phyloP scores from a whole-genome alignment of 2,797 vertebrate genomes.

The Microcaecilia unicolor region DNA sequence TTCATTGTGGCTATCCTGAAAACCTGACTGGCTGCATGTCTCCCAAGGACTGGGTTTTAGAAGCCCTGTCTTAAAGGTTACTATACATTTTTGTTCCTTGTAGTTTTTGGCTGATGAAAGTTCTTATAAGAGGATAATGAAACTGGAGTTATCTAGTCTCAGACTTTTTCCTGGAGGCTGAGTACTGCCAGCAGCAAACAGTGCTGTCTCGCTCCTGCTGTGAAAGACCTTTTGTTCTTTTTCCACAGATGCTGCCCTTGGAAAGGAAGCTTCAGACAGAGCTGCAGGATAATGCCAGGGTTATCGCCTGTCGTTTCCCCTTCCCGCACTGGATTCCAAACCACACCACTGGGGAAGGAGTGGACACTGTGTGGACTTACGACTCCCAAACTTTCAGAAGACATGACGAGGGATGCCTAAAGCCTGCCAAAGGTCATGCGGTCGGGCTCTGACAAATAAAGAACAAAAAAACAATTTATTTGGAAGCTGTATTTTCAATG shows the following conservation, averaged over 20 bases:
- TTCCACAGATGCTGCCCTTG: conserved; percentile 77
- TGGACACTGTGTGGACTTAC: conserved; percentile 86
- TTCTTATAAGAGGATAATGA: not conserved
- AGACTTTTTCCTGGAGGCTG: not conserved
- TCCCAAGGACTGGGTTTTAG: too few relatives aligned
- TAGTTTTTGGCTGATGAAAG: too few relatives aligned
- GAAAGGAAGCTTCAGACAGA: conserved; percentile 79
- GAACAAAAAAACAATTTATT: not conserved
- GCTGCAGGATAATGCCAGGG: conserved; percentile 59
- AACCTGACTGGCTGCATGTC: too few relatives aligned
- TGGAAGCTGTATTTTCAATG: not conserved
- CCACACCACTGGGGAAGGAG: conserved; percentile 68
- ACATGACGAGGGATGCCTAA: not conserved
- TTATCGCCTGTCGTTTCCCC: conserved; percentile 91
- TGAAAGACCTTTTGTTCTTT: conserved; percentile 7
- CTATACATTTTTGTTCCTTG: conserved; percentile 9
- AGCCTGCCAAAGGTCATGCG: too few relatives aligned
- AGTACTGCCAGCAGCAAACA: not conserved
- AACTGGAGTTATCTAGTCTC: not conserved
- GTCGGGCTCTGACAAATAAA: not conserved
- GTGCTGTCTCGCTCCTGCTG: not conserved
- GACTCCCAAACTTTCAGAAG: conserved; percentile 51
- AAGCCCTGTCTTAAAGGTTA: too few relatives aligned
- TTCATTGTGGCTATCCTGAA: too few relatives aligned
- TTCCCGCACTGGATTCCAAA: conserved; percentile 84